A percentile compares a stretch with the other conserved stretches of the same genome.
These are phyloP conservation scores for Cyrtodaria siliqua DNA, from an alignment of 2,888 invertebrate species.

Conservation along the genomic window DNA sequence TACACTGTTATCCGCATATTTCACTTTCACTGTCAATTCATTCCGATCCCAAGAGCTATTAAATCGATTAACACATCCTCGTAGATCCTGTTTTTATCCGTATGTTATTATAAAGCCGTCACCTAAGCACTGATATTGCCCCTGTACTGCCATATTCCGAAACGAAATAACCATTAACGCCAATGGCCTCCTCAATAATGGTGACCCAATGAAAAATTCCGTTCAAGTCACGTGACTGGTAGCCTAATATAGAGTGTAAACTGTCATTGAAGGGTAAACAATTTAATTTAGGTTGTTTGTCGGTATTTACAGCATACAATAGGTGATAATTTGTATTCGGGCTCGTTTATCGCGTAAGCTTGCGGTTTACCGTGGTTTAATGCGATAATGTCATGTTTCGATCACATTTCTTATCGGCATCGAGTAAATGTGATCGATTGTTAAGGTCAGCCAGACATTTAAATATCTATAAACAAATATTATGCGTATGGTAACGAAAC, in stretches of 20 bases:
- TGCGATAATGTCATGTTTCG: conserved; percentile 27
- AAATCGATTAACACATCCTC: conserved; percentile 6
- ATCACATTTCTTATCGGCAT: conserved; percentile 5
- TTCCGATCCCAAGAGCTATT: conserved; percentile 41
- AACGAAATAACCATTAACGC: conserved; percentile 35
- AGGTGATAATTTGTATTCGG: conserved; percentile 31
- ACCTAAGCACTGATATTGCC: neutral
- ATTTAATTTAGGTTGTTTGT: conserved; percentile 34
- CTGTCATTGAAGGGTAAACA: conserved; percentile 57
- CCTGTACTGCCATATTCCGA: conserved; percentile 38
- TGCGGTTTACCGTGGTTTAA: conserved; percentile 4
- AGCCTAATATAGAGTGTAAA: conserved; percentile 30
- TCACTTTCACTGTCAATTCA: neutral
- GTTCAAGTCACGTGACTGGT: conserved; percentile 16
- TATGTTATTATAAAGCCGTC: neutral
- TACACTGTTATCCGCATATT: conserved; percentile 16
- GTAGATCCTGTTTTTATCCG: neutral
- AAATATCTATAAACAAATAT: too few species aligned
- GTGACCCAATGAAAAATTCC: conserved; percentile 25
- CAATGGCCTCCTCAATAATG: conserved; percentile 40
- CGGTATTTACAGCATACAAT: conserved; percentile 28
- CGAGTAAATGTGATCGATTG: neutral
- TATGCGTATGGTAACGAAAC: too few species aligned
- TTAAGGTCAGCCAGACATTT: too few species aligned
- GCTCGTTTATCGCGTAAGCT: neutral